Evolutionary conservation across 1,140 invertebrate genomes (phyloP).

Genomic region (Mylabris phalerata): DNA sequence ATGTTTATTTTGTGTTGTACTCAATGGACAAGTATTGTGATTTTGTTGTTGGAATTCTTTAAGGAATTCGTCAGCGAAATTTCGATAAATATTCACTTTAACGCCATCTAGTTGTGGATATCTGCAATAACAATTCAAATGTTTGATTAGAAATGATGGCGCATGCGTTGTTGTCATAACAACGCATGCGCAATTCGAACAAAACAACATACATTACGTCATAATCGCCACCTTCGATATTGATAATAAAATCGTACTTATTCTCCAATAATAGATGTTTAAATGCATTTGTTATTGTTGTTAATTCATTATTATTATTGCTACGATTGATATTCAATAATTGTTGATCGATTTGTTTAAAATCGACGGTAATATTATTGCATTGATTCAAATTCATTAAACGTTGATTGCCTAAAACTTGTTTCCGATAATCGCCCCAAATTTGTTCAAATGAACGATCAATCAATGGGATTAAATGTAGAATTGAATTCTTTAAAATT

Average conservation of each 20-base stretch:
- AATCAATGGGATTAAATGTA: constrained; percentile 73
- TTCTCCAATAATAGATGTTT: constrained; percentile 49
- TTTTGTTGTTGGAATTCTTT: constrained; percentile 29
- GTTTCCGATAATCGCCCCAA: constrained; percentile 35
- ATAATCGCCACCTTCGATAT: constrained; percentile 55
- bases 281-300: constrained; percentile 49
- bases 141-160: not conserved
- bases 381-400: constrained; percentile 49
- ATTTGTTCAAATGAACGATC: constrained; percentile 51
- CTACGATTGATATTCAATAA: constrained; percentile 26
- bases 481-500: constrained; percentile 62
- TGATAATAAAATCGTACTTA: constrained; percentile 55
- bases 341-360: constrained; percentile 38
- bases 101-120: constrained; percentile 34
- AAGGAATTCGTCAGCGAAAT: constrained; percentile 46
- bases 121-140: constrained; percentile 24
- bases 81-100: constrained; percentile 44
- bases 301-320: constrained; percentile 28
- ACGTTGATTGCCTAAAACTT: constrained; percentile 19
- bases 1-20: constrained; percentile 15
- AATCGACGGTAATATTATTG: constrained; percentile 47
- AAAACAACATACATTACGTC: constrained; percentile 45
- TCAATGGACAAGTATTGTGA: constrained; percentile 21
- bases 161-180: not conserved
- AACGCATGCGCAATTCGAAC: constrained; percentile 1